These are phyloP conservation scores for Endotricha flammealis DNA, from an alignment of 2,888 invertebrate species.

Conservation along the genomic window DNA sequence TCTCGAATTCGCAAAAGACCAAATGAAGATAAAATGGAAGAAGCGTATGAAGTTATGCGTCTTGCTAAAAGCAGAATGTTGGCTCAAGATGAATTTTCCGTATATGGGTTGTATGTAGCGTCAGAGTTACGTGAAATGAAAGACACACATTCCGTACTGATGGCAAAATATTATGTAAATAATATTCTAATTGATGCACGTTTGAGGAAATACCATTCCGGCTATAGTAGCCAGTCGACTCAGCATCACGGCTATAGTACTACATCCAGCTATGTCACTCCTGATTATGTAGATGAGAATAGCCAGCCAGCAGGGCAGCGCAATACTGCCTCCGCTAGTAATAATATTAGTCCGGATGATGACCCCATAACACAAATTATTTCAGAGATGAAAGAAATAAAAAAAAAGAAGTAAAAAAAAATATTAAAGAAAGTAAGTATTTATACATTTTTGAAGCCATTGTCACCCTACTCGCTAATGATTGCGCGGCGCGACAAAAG, in stretches of 20 bases:
- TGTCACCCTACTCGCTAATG: too few species aligned
- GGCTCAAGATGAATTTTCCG: constrained; percentile 19
- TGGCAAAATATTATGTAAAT: constrained; percentile 22
- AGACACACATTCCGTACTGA: constrained; percentile 17
- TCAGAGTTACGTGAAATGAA: constrained; percentile 21
- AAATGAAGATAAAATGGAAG: constrained; percentile 16
- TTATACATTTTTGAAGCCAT: too few species aligned
- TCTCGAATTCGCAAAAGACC: constrained; percentile 16
- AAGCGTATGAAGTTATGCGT: constrained; percentile 20
- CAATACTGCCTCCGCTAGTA: too few species aligned
- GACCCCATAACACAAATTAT: too few species aligned
- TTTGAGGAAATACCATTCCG: constrained; percentile 19
- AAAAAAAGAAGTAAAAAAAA: too few species aligned
- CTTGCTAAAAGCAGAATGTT: constrained; percentile 19
- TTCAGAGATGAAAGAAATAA: too few species aligned
- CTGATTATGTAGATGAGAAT: not conserved
- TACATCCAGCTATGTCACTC: constrained; percentile 15
- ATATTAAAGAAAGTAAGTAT: too few species aligned
- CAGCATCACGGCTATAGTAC: constrained; percentile 15
- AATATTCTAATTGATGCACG: constrained; percentile 21
- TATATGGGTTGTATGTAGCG: constrained; percentile 21
- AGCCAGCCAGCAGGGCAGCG: too few species aligned
- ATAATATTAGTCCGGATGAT: too few species aligned
- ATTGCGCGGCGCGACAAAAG: too few species aligned
- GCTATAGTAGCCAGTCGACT: constrained; percentile 13